A percentile compares a stretch with the other conserved stretches of the same genome.
Evolutionary conservation across 2,797 vertebrate genomes (phyloP).

Genomic region (Gallinago nigripennis): DNA sequence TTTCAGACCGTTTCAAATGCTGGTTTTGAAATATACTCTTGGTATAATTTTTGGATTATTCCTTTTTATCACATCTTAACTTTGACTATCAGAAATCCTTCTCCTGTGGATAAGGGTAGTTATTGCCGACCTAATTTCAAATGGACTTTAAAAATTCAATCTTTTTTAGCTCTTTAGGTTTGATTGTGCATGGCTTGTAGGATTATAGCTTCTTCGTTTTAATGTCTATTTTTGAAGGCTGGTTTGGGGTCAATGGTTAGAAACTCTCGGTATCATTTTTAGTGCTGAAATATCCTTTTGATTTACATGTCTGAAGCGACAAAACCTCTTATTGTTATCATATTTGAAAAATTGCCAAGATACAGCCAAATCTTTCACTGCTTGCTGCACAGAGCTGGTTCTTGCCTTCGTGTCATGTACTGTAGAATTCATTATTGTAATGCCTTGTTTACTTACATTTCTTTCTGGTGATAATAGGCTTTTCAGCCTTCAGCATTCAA

Average conservation of each 20-base stretch:
- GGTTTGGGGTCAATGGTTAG: constrained; percentile 44
- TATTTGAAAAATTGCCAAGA: constrained; percentile 60
- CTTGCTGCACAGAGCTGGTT: constrained; percentile 45
- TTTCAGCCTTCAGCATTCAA: constrained; percentile 61
- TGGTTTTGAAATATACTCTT: background rate
- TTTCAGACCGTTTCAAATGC: background rate
- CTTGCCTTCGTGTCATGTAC: constrained; percentile 37
- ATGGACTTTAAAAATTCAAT: constrained; percentile 48
- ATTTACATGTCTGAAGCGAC: constrained; percentile 57
- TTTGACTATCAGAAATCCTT: constrained; percentile 18
- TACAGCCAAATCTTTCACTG: constrained; percentile 48
- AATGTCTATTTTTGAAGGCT: constrained; percentile 47
- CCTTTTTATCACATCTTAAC: constrained; percentile 48
- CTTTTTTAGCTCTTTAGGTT: constrained; percentile 48
- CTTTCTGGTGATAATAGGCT: constrained; percentile 58
- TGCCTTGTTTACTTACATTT: constrained; percentile 72
- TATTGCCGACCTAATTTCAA: constrained; percentile 48
- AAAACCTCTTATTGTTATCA: constrained; percentile 60
- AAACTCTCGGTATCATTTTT: constrained; percentile 37
- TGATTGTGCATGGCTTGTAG: constrained; percentile 34
- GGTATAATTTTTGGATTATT: constrained; percentile 41
- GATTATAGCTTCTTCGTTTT: constrained; percentile 62
- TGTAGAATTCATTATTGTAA: constrained; percentile 68
- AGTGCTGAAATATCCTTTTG: constrained; percentile 55
- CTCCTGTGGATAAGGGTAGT: background rate